Conservation (phyloP, 2,888 invertebrate species). For the Adelognathus sp. region DNA sequence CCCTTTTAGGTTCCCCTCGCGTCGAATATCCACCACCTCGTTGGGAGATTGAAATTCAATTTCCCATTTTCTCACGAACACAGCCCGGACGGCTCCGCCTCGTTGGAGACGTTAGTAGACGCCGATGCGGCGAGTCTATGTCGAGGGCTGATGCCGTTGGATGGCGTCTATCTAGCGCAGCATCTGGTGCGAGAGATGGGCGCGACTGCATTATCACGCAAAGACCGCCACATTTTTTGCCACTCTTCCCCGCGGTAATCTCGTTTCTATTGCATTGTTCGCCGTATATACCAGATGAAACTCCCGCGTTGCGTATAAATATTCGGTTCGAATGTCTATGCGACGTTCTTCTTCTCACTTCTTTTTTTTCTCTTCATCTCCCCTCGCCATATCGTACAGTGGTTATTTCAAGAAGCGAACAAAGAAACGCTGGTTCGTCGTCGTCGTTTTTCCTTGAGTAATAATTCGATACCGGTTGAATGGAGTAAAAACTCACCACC, state of each 20-base stretch:
- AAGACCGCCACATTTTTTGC: constrained; percentile 1
- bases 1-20: background rate
- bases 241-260: constrained; percentile 21
- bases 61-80: constrained; percentile 43
- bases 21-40: constrained; percentile 7
- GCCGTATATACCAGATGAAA: background rate
- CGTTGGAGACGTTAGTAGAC: constrained; percentile 35
- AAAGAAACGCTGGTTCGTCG: background rate
- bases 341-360: background rate
- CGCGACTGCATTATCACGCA: constrained; percentile 28
- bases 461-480: background rate
- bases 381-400: background rate
- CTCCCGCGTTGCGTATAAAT: background rate
- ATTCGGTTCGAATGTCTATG: constrained; percentile 9
- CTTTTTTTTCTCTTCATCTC: background rate
- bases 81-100: constrained; percentile 29
- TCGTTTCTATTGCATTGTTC: constrained; percentile 28
- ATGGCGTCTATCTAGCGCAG: constrained; percentile 20
- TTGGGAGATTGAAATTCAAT: constrained; percentile 49
- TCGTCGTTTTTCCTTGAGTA: background rate
- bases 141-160: constrained; percentile 16
- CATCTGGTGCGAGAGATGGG: constrained; percentile 34
- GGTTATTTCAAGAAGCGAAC: background rate
- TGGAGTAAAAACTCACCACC: background rate
- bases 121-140: constrained; percentile 31